Conservation (phyloP, 2,113 vertebrate species). For the Cebidichthys violaceus region DNA sequence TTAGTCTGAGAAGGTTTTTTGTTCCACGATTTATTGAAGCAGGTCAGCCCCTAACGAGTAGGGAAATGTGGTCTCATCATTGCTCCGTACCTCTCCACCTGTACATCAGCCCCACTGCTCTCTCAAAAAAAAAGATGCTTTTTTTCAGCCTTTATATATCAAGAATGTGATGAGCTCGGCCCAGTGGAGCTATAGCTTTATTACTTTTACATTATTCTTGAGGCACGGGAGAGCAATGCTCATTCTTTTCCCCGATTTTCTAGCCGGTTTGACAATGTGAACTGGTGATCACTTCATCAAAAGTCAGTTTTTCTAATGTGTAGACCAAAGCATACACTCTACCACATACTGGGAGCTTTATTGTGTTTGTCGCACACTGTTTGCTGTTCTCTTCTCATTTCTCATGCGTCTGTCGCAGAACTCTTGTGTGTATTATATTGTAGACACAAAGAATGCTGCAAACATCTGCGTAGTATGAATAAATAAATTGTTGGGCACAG, state of each 20-base stretch:
- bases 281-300: background rate
- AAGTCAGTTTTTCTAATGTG: background rate
- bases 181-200: background rate
- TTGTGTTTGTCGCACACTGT: constrained; percentile 16
- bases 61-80: constrained; percentile 37
- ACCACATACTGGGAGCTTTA: background rate
- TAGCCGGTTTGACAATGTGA: constrained; percentile 25
- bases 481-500: constrained; percentile 53
- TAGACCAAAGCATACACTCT: background rate
- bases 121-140: no score
- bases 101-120: background rate
- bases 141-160: background rate
- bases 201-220: background rate
- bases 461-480: constrained; percentile 53
- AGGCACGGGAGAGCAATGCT: background rate
- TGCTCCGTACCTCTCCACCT: background rate
- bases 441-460: constrained; percentile 33
- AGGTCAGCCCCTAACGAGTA: constrained; percentile 46
- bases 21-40: constrained; percentile 62
- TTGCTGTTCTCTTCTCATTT: constrained; percentile 28
- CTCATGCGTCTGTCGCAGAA: constrained; percentile 17
- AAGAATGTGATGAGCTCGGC: constrained; percentile 23
- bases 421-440: constrained; percentile 15
- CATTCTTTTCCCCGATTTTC: constrained; percentile 7
- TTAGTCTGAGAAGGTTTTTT: constrained; percentile 48